A percentile compares a stretch with the other conserved stretches of the same genome.
Evolutionary conservation across 1,140 invertebrate species (phyloP).

Genomic region (Drosophila dunni): DNA sequence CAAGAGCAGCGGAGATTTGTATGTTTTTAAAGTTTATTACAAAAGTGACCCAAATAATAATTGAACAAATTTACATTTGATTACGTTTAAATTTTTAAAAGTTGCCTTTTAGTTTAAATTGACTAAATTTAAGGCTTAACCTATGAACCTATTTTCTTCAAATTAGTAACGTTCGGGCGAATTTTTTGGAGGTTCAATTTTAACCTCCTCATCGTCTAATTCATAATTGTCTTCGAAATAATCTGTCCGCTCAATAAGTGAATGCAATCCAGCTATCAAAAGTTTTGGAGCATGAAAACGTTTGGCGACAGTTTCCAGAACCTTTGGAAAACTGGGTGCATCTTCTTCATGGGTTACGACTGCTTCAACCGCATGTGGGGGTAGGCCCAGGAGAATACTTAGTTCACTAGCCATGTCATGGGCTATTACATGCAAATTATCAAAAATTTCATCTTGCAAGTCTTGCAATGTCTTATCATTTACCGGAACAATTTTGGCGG

Average conservation of each 20-base stretch:
- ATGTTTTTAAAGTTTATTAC: conserved; percentile 3
- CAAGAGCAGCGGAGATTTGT: neutral
- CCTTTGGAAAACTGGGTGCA: neutral
- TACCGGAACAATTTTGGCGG: neutral
- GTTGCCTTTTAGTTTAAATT: neutral
- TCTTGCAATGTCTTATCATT: neutral
- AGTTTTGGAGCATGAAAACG: conserved; percentile 3
- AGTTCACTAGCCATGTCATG: neutral
- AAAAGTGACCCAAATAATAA: neutral
- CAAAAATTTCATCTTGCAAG: neutral
- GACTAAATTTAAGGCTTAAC: too few relatives aligned
- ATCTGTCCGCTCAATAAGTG: neutral
- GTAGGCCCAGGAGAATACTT: neutral
- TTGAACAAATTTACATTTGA: conserved; percentile 2
- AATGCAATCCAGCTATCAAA: conserved; percentile 1
- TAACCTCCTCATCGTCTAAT: neutral
- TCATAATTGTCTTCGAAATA: conserved; percentile 5
- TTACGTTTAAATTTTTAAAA: neutral
- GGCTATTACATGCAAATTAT: neutral
- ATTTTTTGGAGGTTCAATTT: too few relatives aligned
- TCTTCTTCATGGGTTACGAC: neutral
- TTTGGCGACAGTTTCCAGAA: neutral
- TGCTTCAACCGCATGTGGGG: neutral
- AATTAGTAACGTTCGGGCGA: too few relatives aligned
- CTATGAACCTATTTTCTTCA: too few relatives aligned